These are phyloP conservation scores for Porites evermanni DNA, from an alignment of 92 coral and sea anemone species.

Conservation along the genomic window DNA sequence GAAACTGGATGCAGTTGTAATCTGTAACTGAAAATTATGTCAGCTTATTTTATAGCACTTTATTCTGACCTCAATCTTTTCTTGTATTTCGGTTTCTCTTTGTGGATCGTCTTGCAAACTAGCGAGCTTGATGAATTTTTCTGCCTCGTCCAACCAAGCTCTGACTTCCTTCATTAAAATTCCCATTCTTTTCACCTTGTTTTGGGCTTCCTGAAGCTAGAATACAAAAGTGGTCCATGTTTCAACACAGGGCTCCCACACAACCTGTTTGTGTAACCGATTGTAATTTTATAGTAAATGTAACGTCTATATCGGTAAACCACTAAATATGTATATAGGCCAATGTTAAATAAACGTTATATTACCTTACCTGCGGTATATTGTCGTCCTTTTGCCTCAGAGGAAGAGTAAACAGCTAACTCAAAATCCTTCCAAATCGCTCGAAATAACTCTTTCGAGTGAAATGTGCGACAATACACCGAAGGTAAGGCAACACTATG, in stretches of 20 bases:
- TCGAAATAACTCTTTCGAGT: no score
- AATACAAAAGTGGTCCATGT: neutral
- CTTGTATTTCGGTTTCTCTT: constrained; percentile 43
- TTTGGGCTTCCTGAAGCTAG: constrained; percentile 44
- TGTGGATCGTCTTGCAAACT: constrained; percentile 14
- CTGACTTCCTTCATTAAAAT: constrained; percentile 45
- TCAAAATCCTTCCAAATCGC: no score
- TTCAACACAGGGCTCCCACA: neutral
- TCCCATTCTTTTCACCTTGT: constrained; percentile 53
- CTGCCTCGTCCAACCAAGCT: constrained; percentile 64
- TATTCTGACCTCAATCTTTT: constrained; percentile 53
- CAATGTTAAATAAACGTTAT: no score
- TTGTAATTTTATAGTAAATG: neutral
- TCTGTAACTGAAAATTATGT: no score
- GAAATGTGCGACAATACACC: no score
- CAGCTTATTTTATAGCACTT: neutral
- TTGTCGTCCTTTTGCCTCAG: no score
- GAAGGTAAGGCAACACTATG: no score
- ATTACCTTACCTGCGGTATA: no score
- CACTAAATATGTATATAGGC: no score
- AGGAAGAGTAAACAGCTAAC: no score
- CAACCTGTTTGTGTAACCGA: neutral
- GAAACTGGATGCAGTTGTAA: no score
- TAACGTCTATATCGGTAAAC: no score
- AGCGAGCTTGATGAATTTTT: constrained; percentile 24